Evolutionary conservation across 1,140 invertebrate genomes (phyloP), one percentile per base, ranked within the genome.

Genomic region (Hydropsyche tenuis): DNA sequence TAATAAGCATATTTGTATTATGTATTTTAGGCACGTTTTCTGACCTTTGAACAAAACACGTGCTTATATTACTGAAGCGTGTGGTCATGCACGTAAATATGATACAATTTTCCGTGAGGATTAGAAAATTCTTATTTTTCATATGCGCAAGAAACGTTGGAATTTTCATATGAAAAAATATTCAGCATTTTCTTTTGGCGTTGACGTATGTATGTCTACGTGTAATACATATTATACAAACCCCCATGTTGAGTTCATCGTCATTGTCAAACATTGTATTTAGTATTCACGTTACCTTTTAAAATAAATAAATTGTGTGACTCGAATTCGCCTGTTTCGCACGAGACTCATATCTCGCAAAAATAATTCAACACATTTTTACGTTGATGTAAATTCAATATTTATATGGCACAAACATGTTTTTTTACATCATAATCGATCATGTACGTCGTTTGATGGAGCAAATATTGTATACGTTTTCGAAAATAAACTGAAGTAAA

Each of bases 361-460:
- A 60, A 12, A 48, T n/a, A 48, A 48, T 48, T 16, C 12, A n/a
- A 60, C 7, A 60, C 23, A 25, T 60, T 60, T 60, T 12, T 18
- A 60, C 25, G 56, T 60, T 12, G 51, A 53, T 53, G 23, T 60
- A 60, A 60, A 60, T 27, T 60, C 23, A 60, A 60, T 60, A 60
- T 60, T 60, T 60, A 27, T 23, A 11, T 14, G 22, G 23, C 23
- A 25, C 56, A 60, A 53, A 60, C 23, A 60, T 11, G 20, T 14
- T 60, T 60, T 60, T 4, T 22, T 11, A 11, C 23, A 27, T 60
- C 20, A 27, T 60, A 60, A 60, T 60, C 56, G 56, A 53, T 60
- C 56, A 60, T 14, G 56, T 60, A 2, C 23, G n/a, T 25, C 22
- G 14, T 60, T 12, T 37, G 30, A 37, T 37, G 20, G 56, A 7